Conservation (phyloP, 1,140 invertebrate species). For the Harlomillsia oculata region DNA sequence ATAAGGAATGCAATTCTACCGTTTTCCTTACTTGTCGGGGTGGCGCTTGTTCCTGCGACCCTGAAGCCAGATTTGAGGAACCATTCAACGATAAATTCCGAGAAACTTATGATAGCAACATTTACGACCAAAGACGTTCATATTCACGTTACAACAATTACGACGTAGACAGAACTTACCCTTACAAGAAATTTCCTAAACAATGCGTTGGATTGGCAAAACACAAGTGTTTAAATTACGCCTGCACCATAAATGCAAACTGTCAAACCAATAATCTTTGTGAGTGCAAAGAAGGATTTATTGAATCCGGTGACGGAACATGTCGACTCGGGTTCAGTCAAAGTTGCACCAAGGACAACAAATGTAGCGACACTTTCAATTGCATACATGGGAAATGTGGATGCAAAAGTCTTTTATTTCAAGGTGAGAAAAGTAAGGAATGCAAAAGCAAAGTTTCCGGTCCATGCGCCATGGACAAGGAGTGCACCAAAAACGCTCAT, state of each 20-base stretch:
- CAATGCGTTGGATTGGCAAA: background rate
- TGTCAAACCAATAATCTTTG: background rate
- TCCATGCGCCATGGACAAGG: background rate
- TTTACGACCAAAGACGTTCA: background rate
- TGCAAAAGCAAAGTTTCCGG: no score
- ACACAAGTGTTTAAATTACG: background rate
- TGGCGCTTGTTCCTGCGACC: background rate
- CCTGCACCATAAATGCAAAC: background rate
- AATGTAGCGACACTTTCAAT: constrained; percentile 1
- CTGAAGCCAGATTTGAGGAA: no score
- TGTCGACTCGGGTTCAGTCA: background rate
- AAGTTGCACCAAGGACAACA: background rate
- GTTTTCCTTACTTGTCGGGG: background rate
- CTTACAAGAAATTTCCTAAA: background rate
- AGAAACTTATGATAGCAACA: background rate
- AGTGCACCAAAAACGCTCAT: background rate
- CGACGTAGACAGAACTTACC: background rate
- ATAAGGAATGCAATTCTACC: background rate
- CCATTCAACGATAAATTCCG: background rate
- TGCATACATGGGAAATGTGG: background rate
- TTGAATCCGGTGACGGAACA: background rate
- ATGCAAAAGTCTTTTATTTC: background rate
- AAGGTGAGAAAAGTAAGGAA: background rate
- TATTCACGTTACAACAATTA: constrained; percentile 1
- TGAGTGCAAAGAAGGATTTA: constrained; percentile 2